phyloP scores from a whole-genome alignment of 2,113 vertebrate species.

The Erpornis zantholeuca region DNA sequence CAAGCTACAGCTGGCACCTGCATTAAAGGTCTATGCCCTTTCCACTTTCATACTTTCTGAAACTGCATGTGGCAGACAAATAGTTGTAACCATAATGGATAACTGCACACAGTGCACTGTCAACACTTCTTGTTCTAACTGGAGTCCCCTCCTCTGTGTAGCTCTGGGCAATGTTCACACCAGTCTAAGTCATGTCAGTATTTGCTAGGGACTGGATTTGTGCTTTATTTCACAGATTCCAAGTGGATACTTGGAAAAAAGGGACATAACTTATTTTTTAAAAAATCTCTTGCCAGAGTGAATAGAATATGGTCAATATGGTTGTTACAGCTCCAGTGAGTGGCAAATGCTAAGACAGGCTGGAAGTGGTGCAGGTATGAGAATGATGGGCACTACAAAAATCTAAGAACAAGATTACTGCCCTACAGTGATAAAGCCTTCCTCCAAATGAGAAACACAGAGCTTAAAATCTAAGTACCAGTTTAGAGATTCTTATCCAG shows the following conservation, averaged over 20 bases:
- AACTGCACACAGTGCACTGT: background rate
- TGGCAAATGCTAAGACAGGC: background rate
- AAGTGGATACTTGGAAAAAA: background rate
- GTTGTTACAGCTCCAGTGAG: background rate
- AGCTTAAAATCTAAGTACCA: background rate
- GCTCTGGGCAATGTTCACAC: background rate
- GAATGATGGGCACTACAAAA: background rate
- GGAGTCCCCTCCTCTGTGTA: background rate
- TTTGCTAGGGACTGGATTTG: background rate
- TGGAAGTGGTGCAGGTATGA: background rate
- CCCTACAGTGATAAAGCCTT: background rate
- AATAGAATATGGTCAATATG: background rate
- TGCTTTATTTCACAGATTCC: background rate
- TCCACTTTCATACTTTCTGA: background rate
- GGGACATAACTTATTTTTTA: background rate
- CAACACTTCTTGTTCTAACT: background rate
- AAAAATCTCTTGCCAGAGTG: background rate
- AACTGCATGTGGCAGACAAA: background rate
- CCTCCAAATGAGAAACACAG: background rate
- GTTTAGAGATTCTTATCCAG: background rate
- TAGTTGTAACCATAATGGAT: background rate
- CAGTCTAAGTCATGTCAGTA: background rate
- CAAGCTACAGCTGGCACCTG: conserved; percentile 1
- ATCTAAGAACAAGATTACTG: background rate
- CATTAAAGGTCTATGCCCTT: background rate